Base-by-base conservation (phyloP, 2,797 vertebrate genomes). In the Rhinella marina region DNA sequence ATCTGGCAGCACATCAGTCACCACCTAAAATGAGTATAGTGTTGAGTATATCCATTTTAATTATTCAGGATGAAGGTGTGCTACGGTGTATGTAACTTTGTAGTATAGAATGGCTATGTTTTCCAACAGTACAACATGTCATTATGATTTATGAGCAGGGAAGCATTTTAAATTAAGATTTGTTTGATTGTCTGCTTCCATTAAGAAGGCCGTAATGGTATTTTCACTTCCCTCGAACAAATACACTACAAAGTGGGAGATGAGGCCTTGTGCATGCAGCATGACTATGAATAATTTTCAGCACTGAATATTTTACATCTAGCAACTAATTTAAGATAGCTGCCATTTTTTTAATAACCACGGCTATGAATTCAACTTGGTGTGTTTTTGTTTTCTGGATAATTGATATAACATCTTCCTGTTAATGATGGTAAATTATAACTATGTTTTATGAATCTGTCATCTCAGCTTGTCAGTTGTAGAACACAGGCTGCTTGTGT, bases 121-220 rank as follows among this genome's bases (percentile, higher is more conserved):
- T 88, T 85, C 29, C 62, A 61, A 12, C 21, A 64, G 29, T 64
- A 17, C 61, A 29, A 56, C 68, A 70, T 92, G 92, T 90, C 92
- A 91, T 91, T 91, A 90, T 95, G 94, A 96, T 96, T 95, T 94
- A 96, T 94, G 93, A 89, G 90, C 84, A n/a, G 80, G 91, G 92
- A 92, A 93, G 89, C 86, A 86, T 92, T 93, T 93, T 92, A 94
- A 94, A 94, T 94, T 93, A 95, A 94, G 92, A 95, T 95, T 93
- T 93, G 93, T 95, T 92, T 94, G 93, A 95, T 86, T 94, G 93
- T 94, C 93, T 94, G 87, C 94, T 95, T 93, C 94, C 92, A 94
- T 95, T 96, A 95, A 89, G 91, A 86, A 79, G 90, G 92, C 88
- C 64, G 87, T 92, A 92, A 94, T 81, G 92, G 92, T 90, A 91